These are phyloP conservation scores for Scaptomyza caliginosa DNA, from an alignment of 2,888 invertebrate species.

Conservation along the genomic window DNA sequence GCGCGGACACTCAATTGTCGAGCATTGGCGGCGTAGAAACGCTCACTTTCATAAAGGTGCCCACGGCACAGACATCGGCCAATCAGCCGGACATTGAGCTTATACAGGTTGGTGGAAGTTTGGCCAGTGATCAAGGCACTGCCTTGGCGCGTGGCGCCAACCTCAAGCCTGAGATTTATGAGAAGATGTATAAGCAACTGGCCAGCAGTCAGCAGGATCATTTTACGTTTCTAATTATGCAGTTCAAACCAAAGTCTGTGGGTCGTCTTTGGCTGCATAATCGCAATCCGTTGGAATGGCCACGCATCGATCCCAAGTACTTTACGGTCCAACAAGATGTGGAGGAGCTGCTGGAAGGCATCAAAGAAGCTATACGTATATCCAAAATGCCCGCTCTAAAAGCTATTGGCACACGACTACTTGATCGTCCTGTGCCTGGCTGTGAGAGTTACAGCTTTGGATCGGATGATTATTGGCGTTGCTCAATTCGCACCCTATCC, in stretches of 20 bases:
- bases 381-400: slow-evolving; percentile 86
- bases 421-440: slow-evolving; percentile 85
- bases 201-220: slow-evolving; percentile 85
- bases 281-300: slow-evolving; percentile 86
- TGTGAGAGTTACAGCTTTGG: slow-evolving; percentile 85
- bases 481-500: slow-evolving; percentile 87
- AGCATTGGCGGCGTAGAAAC: slow-evolving; percentile 88
- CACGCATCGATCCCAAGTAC: slow-evolving; percentile 87
- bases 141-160: slow-evolving; percentile 86
- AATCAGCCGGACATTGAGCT: slow-evolving; percentile 89
- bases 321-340: slow-evolving; percentile 84
- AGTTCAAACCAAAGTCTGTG: slow-evolving; percentile 90
- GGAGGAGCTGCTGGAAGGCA: slow-evolving; percentile 86
- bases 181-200: slow-evolving; percentile 86
- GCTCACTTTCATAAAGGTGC: slow-evolving; percentile 87
- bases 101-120: slow-evolving; percentile 87
- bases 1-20: slow-evolving; percentile 84
- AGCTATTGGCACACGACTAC: slow-evolving; percentile 85
- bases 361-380: slow-evolving; percentile 87
- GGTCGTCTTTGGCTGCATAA: slow-evolving; percentile 89
- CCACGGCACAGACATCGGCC: slow-evolving; percentile 85
- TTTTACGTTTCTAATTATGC: slow-evolving; percentile 88
- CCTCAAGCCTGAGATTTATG: slow-evolving; percentile 85
- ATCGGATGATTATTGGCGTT: slow-evolving; percentile 89
- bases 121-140: slow-evolving; percentile 87